Evolutionary conservation across 2,113 vertebrate genomes (phyloP), one percentile per base, ranked within the genome.

Genomic region (Forbesichthys papilliferus): DNA sequence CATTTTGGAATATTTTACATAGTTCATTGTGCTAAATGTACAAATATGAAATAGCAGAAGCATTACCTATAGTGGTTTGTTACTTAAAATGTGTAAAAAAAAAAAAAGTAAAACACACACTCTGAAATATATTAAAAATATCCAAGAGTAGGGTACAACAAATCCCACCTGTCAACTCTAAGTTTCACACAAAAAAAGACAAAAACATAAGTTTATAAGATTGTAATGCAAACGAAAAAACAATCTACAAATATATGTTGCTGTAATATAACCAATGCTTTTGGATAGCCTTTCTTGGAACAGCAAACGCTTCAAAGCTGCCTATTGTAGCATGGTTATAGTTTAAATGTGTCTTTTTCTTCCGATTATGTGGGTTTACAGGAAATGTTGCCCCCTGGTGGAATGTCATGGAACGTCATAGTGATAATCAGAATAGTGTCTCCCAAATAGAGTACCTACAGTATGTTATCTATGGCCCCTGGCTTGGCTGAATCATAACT

Each of bases 251-350:
- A 83, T 71, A 87, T 73, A 86, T 66, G 75, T 64, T 89, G 75
- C 81, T 84, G 90, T 77, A 88, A 68, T 48, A 48, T 48, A 61
- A 77, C 55, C 10, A 0, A 85, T 88, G 87, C 86, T 75, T 80
- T 81, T 11, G 79, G 88, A 87, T 89, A 74, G 57, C 20, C 49
- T 59, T 7, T 72, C 60, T 64, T 83, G 78, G 86, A 93, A 91
- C 87, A 85, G 82, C 84, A 90, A 89, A 90, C 80, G 84, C 92
- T 92, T 91, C 86, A 73, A 93, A 96, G 95, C 95, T 97, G 94
- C 94, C 95, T 90, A 91, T 71, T 84, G 84, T 84, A 91, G 74
- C 69, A 69, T 18, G 11, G 53, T 12, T 77, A 59, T 42, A 8
- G 36, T 6, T 61, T 78, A 65, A 63, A 27, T 33, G 53, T 71